phyloP scores from a whole-genome alignment of 2,797 vertebrate species.

The Petrocephalus schoutedeni region DNA sequence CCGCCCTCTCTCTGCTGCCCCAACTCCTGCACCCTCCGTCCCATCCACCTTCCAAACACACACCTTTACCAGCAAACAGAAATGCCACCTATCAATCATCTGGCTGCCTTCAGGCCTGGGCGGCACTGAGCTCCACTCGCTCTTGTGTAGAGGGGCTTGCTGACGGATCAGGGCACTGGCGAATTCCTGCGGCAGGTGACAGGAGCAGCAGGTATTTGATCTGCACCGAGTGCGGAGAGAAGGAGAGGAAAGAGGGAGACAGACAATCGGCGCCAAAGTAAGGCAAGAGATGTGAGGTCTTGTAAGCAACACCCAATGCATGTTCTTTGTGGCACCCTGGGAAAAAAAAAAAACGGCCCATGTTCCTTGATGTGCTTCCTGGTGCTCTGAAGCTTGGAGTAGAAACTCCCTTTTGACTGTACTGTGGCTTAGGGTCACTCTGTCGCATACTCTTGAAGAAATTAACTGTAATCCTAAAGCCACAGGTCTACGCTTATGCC shows the following conservation, averaged over 20 bases:
- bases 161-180: constrained; percentile 52
- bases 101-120: constrained; percentile 40
- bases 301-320: neutral
- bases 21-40: constrained; percentile 20
- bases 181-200: constrained; percentile 74
- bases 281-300: neutral
- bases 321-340: neutral
- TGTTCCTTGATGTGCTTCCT: neutral
- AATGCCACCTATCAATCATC: constrained; percentile 51
- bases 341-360: neutral
- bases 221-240: constrained; percentile 61
- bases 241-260: constrained; percentile 51
- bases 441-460: neutral
- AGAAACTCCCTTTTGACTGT: neutral
- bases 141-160: constrained; percentile 48
- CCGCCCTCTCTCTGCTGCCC: constrained; percentile 46
- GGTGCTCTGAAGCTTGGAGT: neutral
- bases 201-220: constrained; percentile 65
- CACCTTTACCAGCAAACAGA: constrained; percentile 32
- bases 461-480: neutral
- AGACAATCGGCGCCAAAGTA: neutral
- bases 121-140: constrained; percentile 41
- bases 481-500: neutral
- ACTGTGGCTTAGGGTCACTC: neutral
- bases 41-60: constrained; percentile 27